Percentiles rank a stretch among this genome's conserved stretches.
phyloP scores from a whole-genome alignment of 2,113 vertebrate species.

The Passer domesticus region DNA sequence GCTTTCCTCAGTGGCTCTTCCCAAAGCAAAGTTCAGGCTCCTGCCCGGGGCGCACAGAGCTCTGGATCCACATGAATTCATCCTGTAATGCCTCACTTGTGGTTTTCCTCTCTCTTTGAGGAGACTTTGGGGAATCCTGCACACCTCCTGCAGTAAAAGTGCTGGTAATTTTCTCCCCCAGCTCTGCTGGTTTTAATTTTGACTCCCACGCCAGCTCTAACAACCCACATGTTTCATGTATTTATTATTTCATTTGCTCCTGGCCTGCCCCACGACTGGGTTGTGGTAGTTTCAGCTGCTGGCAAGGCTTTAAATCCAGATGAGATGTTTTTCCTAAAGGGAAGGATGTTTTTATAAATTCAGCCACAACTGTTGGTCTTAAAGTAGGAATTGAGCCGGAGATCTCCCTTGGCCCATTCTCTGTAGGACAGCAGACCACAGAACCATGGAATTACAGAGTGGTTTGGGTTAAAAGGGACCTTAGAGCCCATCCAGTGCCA shows the following conservation, averaged over 20 bases:
- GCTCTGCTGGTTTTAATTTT: background rate
- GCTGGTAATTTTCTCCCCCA: background rate
- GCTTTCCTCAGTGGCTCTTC: background rate
- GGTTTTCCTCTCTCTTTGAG: background rate
- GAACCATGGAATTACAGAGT: background rate
- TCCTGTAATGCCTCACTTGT: background rate
- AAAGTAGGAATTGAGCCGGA: background rate
- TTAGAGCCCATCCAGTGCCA: accelerated
- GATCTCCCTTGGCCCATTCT: background rate
- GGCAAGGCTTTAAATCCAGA: background rate
- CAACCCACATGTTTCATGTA: background rate
- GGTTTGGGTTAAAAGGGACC: background rate
- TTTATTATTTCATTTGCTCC: background rate
- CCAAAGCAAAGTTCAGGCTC: background rate
- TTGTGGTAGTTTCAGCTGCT: background rate
- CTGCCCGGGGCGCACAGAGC: background rate
- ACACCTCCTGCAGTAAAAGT: background rate
- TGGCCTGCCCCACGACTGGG: background rate
- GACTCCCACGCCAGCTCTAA: background rate
- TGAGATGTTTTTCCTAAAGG: background rate
- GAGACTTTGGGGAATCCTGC: background rate
- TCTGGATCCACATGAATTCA: background rate
- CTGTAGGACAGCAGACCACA: background rate
- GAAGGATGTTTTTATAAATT: background rate
- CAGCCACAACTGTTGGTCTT: background rate